Base-by-base conservation (phyloP, 2,888 invertebrate species). In the Gandaritis pyraliata region DNA sequence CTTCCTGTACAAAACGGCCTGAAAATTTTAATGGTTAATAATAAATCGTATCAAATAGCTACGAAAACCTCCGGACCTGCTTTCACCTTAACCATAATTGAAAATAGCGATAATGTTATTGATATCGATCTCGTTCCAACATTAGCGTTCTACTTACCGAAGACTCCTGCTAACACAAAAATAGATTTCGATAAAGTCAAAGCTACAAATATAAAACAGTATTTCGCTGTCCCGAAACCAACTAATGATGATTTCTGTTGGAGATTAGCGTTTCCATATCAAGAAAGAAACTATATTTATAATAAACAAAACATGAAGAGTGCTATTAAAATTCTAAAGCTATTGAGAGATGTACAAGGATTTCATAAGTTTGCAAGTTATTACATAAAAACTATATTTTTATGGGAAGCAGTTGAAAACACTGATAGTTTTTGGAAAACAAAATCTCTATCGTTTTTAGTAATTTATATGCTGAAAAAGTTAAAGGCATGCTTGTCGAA, bases 71-170 rank as follows among this genome's bases (percentile, higher is more conserved):
- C 86, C 2, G 87, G 87, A 10, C 87, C 86, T 13, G 87, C 87
- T 7, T 80, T 79, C 59, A 86, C 85, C 1, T 72, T 87, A 53
- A 82, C 75, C 13, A 80, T 82, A 62, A 71, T 72, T 53, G 76
- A 77, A 61, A 73, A 70, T 39, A 67, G 75, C 47, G 70, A 77
- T 56, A 72, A 76, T 36, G 61, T 78, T 15, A 86, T 87, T 48
- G 86, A 87, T 64, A 75, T 87, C 1, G 86, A 87, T 71, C 75
- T 87, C 30, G 87, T 87, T 12, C 87, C 87, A 11, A 84, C 86
- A 2, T 75, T 87, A 70, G 70, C 69, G 12, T 86, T 87, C 66
- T 53, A 70, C 30, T 64, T 83, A 30, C 82, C 84, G 3, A 81
- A 80, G 68, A 63, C 52, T 57, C 85, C 86, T 0, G n/a, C 11